These are phyloP conservation scores for Mechanitis messenoides DNA, from an alignment of 2,888 invertebrate species.

Conservation along the genomic window DNA sequence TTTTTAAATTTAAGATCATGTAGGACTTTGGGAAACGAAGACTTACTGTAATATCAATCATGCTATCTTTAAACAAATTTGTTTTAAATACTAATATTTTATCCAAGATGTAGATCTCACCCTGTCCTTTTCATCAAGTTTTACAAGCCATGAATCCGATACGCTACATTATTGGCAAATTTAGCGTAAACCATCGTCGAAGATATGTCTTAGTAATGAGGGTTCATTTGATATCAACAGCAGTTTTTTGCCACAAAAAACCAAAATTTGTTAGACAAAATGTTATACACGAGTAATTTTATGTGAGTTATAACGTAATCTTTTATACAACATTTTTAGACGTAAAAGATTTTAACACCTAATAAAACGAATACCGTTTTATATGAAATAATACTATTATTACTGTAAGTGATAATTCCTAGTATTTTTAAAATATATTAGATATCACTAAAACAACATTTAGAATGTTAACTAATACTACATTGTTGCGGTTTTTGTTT, in stretches of 20 bases:
- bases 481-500: no score
- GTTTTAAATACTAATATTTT: conserved; percentile 39
- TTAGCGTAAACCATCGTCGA: conserved; percentile 60
- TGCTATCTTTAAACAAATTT: conserved; percentile 25
- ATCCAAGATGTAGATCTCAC: conserved; percentile 39
- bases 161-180: conserved; percentile 66
- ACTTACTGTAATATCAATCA: conserved; percentile 10
- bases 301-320: background rate
- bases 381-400: no score
- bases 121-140: conserved; percentile 38
- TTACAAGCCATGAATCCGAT: conserved; percentile 64
- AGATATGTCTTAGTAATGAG: conserved; percentile 20
- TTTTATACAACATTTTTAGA: background rate
- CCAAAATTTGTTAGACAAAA: conserved; percentile 7
- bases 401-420: no score
- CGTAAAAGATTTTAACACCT: no score
- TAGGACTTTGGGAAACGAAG: no score
- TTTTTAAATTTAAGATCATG: no score
- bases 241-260: conserved; percentile 9
- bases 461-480: no score
- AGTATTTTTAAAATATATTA: no score
- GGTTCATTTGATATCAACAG: conserved; percentile 10
- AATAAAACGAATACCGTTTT: no score
- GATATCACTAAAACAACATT: no score
- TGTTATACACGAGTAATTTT: conserved; percentile 7